These are phyloP conservation scores for Zaprionus inermis DNA, from an alignment of 1,140 invertebrate genomes.

Conservation along the genomic window DNA sequence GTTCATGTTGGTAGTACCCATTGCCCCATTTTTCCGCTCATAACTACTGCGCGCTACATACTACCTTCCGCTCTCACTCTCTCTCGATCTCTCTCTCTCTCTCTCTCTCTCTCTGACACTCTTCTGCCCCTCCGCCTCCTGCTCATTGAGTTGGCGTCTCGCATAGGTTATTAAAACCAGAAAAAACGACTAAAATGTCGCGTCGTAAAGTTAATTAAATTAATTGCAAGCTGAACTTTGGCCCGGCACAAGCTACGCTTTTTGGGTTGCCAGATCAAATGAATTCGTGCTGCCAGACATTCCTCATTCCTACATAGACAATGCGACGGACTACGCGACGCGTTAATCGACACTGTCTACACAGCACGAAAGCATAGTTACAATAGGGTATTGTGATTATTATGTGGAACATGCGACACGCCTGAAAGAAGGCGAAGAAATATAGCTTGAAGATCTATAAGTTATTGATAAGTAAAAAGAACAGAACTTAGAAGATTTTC, in stretches of 20 bases:
- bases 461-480: no score
- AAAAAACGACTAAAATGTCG: conserved; percentile 23
- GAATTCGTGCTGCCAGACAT: conserved; percentile 15
- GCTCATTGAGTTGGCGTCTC: conserved; percentile 11
- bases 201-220: conserved; percentile 66
- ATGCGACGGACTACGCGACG: neutral
- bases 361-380: neutral
- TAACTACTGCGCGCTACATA: neutral
- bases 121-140: no score
- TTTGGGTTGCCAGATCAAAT: conserved; percentile 3
- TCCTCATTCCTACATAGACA: neutral
- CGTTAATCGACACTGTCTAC: neutral
- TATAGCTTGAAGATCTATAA: no score
- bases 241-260: conserved; percentile 10
- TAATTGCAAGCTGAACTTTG: conserved; percentile 63
- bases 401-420: neutral
- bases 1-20: conserved; percentile 29
- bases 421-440: neutral
- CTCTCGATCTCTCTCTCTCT: neutral
- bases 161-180: conserved; percentile 31
- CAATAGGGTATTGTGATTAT: neutral
- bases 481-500: no score
- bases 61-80: neutral
- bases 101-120: conserved; percentile 27
- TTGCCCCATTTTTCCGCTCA: neutral